Base-by-base conservation (phyloP, 2,888 invertebrate genomes). In the Exocentrus adspersus region DNA sequence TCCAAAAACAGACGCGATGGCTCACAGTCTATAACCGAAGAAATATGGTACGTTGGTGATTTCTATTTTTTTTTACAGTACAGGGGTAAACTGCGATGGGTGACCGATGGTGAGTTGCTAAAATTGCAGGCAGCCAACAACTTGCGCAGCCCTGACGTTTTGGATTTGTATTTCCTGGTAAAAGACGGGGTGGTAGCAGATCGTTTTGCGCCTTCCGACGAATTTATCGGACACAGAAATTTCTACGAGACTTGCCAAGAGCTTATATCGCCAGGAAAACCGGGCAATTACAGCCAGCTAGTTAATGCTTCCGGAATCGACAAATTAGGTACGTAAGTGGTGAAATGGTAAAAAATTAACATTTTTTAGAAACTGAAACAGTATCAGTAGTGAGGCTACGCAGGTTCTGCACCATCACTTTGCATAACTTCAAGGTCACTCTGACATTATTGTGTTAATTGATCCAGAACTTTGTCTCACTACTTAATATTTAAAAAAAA, bases 31-130 rank as follows among this genome's bases (percentile, higher is more conserved):
- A n/a, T n/a, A n/a, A n/a, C n/a, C n/a, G n/a, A n/a, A n/a, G n/a
- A n/a, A n/a, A n/a, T n/a, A n/a, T n/a, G n/a, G n/a, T n/a, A n/a
- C n/a, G n/a, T n/a, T n/a, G n/a, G n/a, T n/a, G n/a, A n/a, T n/a
- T n/a, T n/a, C n/a, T n/a, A n/a, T n/a, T n/a, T n/a, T n/a, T 17
- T 16, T 17, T 4, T 69, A 57, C 50, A 80, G 80, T 80, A 77
- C 62, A 74, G 79, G 32, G 80, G 79, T 37, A 79, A 79, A 72
- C 53, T 79, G 32, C 72, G 76, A 43, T 81, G 81, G 81, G 70
- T 76, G 2, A 60, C 68, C 0, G 78, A 78, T 32, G 17, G 67
- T 2, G 81, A 81, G 50, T 43, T 81, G 7, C n/a, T 52, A 3
- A 73, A 74, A 56, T 53, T 79, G 24, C 66, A 64, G 43, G 54